Evolutionary conservation across 2,888 invertebrate species (phyloP).

Genomic region (Gasteruption jaculator): DNA sequence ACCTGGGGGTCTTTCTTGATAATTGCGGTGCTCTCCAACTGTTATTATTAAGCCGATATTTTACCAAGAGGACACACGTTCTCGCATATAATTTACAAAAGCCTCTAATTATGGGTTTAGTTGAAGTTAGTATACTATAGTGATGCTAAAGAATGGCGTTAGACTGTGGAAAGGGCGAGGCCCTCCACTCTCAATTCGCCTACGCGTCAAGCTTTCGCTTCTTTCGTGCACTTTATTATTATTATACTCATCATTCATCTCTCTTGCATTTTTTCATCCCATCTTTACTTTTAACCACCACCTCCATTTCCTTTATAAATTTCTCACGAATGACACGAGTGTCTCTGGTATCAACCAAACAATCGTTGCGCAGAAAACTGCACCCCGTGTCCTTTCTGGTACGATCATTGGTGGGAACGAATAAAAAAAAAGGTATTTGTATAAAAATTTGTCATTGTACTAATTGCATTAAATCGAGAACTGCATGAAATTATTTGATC

Average conservation of each 20-base stretch:
- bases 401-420: too few species aligned
- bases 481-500: too few species aligned
- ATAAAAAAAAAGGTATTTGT: too few species aligned
- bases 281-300: too few species aligned
- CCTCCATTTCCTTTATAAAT: too few species aligned
- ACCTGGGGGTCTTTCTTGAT: constrained; percentile 45
- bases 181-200: constrained; percentile 43
- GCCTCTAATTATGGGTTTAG: constrained; percentile 51
- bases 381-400: too few species aligned
- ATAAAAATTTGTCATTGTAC: too few species aligned
- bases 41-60: constrained; percentile 53
- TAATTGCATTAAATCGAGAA: too few species aligned
- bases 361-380: too few species aligned
- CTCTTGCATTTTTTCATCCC: constrained; percentile 27
- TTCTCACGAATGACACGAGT: too few species aligned
- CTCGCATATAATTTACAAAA: constrained; percentile 52
- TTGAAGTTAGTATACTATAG: constrained; percentile 29
- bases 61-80: constrained; percentile 51
- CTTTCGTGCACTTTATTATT: constrained; percentile 42
- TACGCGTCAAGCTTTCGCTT: constrained; percentile 41
- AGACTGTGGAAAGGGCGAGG: constrained; percentile 29
- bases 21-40: constrained; percentile 51
- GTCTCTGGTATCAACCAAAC: too few species aligned
- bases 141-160: constrained; percentile 33
- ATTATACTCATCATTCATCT: constrained; percentile 21